A percentile compares a stretch with the other conserved stretches of the same genome.
Evolutionary conservation across 2,888 invertebrate species (phyloP).

Genomic region (Psylliodes chrysocephalus): DNA sequence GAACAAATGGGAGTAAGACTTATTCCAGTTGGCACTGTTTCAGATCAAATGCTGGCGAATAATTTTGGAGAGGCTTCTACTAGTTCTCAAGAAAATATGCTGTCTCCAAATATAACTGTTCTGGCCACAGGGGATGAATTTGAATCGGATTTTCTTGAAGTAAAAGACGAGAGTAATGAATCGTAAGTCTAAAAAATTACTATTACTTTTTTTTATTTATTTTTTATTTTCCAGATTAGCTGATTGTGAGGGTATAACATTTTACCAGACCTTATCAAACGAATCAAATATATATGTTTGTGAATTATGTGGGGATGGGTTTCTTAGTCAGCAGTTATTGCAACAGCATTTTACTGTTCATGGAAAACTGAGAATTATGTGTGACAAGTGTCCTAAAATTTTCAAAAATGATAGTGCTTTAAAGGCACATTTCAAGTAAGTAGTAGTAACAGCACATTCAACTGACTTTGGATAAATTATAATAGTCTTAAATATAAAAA

Average conservation of each 20-base stretch:
- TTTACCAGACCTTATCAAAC: conserved; percentile 19
- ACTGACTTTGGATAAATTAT: too few relatives aligned
- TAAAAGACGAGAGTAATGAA: conserved; percentile 15
- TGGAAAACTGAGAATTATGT: conserved; percentile 33
- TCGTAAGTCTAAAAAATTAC: conserved; percentile 23
- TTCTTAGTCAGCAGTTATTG: conserved; percentile 17
- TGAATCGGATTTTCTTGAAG: background rate
- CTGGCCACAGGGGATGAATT: conserved; percentile 24
- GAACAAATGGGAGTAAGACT: background rate
- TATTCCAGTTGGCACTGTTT: conserved; percentile 3
- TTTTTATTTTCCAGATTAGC: background rate
- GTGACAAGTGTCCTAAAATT: conserved; percentile 38
- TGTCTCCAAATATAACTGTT: conserved; percentile 7
- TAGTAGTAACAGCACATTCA: too few relatives aligned
- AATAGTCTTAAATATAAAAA: too few relatives aligned
- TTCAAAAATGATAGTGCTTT: conserved; percentile 36
- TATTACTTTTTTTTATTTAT: too few relatives aligned
- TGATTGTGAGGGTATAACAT: background rate
- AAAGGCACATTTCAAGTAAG: conserved; percentile 39
- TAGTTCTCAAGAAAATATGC: background rate
- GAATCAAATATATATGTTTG: conserved; percentile 32
- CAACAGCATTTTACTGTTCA: conserved; percentile 33
- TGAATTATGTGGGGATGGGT: conserved; percentile 38
- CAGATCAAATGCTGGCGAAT: background rate
- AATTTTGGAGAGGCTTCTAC: background rate